phyloP scores from a whole-genome alignment of 2,113 vertebrate species.

The Myodes glareolus region DNA sequence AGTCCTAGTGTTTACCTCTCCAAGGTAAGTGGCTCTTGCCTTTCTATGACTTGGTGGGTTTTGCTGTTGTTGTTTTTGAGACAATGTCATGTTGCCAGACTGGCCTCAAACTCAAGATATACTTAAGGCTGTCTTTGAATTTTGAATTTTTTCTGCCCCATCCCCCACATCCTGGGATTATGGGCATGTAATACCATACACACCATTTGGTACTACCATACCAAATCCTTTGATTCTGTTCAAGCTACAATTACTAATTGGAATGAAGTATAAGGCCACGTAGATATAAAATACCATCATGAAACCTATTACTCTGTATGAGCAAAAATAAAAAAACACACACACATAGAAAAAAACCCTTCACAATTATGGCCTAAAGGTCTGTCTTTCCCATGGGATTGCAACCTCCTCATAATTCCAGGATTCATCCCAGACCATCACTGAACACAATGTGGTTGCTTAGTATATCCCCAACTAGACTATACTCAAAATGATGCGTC shows the following conservation, averaged over 20 bases:
- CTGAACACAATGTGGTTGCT: not conserved
- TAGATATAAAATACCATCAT: not conserved
- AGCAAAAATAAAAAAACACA: not conserved
- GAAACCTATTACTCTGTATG: not conserved
- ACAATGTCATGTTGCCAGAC: not conserved
- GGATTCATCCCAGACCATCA: not conserved
- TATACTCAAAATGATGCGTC: not conserved
- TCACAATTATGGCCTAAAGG: not conserved
- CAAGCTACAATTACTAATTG: not conserved
- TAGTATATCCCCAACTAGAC: not conserved
- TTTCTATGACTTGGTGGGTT: not conserved
- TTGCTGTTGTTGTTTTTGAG: not conserved
- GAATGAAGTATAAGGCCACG: not conserved
- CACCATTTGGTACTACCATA: not conserved
- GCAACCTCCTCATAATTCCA: not conserved
- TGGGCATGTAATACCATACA: not conserved
- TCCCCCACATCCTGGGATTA: not conserved
- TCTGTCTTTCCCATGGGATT: not conserved
- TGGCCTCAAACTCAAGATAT: not conserved
- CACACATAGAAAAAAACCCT: not conserved
- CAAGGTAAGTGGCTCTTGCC: not conserved
- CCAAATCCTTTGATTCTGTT: not conserved
- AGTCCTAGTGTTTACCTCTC: not conserved
- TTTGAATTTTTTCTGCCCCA: not conserved
- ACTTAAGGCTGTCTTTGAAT: not conserved